A percentile compares a stretch with the other conserved stretches of the same genome.
Conservation (phyloP, 2,797 vertebrate species). For the Squalus acanthias region DNA sequence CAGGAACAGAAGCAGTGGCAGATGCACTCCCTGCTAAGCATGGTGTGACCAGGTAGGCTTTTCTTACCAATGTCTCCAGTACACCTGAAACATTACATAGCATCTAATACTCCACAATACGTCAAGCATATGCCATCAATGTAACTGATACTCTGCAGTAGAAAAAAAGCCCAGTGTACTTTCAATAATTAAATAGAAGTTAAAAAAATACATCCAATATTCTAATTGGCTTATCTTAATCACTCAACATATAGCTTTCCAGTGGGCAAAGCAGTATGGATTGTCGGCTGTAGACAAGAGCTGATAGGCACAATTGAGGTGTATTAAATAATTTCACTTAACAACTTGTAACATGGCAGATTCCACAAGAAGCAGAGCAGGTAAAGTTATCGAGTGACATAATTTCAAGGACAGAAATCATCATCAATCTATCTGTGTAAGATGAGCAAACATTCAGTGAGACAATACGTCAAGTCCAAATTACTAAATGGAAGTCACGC, state of each 20-base stretch:
- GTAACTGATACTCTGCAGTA: slow-evolving; percentile 55
- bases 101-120: slow-evolving; percentile 49
- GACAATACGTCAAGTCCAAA: background rate
- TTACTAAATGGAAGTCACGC: background rate
- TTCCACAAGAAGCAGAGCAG: background rate
- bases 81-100: slow-evolving; percentile 50
- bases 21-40: slow-evolving; percentile 87
- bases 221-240: background rate
- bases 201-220: slow-evolving; percentile 14
- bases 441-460: background rate
- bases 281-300: background rate
- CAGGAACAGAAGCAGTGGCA: slow-evolving; percentile 93
- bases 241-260: background rate
- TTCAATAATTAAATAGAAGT: slow-evolving; percentile 64
- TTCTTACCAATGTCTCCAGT: slow-evolving; percentile 45
- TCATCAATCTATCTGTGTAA: background rate
- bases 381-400: background rate
- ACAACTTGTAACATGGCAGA: background rate
- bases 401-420: background rate
- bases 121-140: slow-evolving; percentile 44
- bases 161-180: slow-evolving; percentile 43
- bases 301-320: background rate
- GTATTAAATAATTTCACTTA: background rate
- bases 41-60: slow-evolving; percentile 56
- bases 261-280: background rate